Conservation (phyloP, 2,888 invertebrate genomes). For the Oscheius sp. region DNA sequence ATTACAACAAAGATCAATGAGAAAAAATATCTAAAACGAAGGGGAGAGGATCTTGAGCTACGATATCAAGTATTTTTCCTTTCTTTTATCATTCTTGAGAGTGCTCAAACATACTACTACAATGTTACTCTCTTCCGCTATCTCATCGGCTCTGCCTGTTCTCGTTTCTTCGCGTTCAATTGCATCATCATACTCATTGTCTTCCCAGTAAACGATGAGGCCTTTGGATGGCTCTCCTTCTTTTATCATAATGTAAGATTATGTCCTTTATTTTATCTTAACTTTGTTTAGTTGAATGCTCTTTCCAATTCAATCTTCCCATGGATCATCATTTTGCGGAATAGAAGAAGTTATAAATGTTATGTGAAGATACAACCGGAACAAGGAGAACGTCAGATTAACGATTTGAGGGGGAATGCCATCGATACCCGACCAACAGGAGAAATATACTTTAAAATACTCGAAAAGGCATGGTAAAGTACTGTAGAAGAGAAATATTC, state of each 20-base stretch:
- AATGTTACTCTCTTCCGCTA: background rate
- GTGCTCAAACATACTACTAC: slow-evolving; percentile 8
- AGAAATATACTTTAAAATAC: background rate
- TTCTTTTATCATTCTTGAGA: background rate
- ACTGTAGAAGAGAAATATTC: background rate
- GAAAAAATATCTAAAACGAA: background rate
- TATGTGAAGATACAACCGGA: background rate
- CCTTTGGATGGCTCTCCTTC: slow-evolving; percentile 15
- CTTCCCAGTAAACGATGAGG: background rate
- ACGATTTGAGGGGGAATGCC: slow-evolving; percentile 9
- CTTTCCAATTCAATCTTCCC: slow-evolving; percentile 11
- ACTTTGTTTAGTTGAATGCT: slow-evolving; percentile 3
- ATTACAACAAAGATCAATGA: background rate
- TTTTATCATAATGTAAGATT: slow-evolving; percentile 3
- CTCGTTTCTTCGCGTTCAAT: slow-evolving; percentile 15
- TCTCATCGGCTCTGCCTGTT: background rate
- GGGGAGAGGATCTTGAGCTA: background rate
- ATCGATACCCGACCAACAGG: slow-evolving; percentile 1
- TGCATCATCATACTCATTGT: background rate
- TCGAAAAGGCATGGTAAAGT: slow-evolving; percentile 1
- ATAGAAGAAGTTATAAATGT: background rate
- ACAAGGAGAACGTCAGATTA: background rate
- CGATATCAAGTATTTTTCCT: background rate
- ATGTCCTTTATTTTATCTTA: too few relatives aligned
- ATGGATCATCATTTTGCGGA: slow-evolving; percentile 12